phyloP scores from a whole-genome alignment of 2,797 vertebrate genomes.

The Staurois parvus region DNA sequence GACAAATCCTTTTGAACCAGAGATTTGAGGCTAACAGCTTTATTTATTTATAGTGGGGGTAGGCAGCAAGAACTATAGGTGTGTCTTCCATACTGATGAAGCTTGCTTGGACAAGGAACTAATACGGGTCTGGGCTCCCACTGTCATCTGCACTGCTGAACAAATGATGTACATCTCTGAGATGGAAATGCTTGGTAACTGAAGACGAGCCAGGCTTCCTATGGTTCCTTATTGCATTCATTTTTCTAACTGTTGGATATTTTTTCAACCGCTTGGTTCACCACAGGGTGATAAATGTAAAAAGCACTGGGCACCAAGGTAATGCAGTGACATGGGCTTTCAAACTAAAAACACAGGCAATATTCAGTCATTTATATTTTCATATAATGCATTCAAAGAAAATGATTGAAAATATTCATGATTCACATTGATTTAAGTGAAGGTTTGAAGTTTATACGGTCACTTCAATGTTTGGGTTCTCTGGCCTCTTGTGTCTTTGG shows the following conservation, averaged over 20 bases:
- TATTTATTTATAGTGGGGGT: neutral
- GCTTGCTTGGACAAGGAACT: conserved; percentile 31
- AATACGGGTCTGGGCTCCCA: conserved; percentile 41
- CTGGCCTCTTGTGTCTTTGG: no score
- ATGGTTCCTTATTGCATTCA: conserved; percentile 45
- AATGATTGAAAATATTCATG: no score
- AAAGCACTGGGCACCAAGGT: no score
- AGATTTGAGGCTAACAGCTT: conserved; percentile 1
- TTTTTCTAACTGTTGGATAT: conserved; percentile 31
- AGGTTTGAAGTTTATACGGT: no score
- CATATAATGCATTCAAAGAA: no score
- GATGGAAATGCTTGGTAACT: conserved; percentile 13
- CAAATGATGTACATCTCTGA: conserved; percentile 40
- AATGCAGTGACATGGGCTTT: no score
- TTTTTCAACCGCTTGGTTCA: conserved; percentile 32
- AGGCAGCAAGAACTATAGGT: neutral
- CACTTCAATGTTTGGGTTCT: no score
- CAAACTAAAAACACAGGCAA: no score
- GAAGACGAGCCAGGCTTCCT: conserved; percentile 42
- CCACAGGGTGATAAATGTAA: conserved; percentile 18
- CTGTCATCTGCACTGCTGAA: conserved; percentile 36
- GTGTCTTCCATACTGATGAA: conserved; percentile 17
- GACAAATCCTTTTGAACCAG: neutral
- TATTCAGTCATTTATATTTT: no score
- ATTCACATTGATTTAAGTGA: no score